Evolutionary conservation across 2,113 vertebrate species (phyloP).

Genomic region (Mormyrus lacerda): DNA sequence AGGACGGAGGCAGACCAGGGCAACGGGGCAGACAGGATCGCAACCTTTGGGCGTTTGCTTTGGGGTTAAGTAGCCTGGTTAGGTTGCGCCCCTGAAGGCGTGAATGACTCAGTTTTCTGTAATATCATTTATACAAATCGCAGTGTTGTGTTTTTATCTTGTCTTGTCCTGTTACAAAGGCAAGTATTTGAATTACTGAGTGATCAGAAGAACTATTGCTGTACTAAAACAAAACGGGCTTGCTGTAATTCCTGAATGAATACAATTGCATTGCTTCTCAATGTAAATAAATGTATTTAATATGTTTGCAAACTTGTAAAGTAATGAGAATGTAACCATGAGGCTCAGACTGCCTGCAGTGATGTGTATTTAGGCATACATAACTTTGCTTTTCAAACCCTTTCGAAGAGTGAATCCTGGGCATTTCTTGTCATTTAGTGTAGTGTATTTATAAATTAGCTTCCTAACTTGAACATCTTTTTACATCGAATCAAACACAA

Average conservation of each 20-base stretch:
- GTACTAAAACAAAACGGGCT: neutral
- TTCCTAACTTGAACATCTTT: neutral
- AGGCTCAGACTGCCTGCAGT: neutral
- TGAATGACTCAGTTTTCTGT: neutral
- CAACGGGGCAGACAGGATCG: no score
- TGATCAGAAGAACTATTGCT: neutral
- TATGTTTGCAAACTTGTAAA: neutral
- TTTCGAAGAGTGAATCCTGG: neutral
- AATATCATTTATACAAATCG: neutral
- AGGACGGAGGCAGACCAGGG: no score
- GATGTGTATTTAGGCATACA: neutral
- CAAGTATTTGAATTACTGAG: neutral
- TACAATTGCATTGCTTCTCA: neutral
- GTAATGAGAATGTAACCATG: neutral
- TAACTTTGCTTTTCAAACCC: neutral
- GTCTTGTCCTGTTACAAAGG: neutral
- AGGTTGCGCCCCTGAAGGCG: no score
- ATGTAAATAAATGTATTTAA: neutral
- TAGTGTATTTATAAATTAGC: neutral
- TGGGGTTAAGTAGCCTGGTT: no score
- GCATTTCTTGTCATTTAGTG: neutral
- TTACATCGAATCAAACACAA: neutral
- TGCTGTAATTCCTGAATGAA: neutral
- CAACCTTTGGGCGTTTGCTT: no score
- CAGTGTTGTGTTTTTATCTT: neutral